Percentiles rank a stretch among this genome's conserved stretches.
Conservation (phyloP, 1,140 invertebrate genomes). For the Diorhabda carinulata region DNA sequence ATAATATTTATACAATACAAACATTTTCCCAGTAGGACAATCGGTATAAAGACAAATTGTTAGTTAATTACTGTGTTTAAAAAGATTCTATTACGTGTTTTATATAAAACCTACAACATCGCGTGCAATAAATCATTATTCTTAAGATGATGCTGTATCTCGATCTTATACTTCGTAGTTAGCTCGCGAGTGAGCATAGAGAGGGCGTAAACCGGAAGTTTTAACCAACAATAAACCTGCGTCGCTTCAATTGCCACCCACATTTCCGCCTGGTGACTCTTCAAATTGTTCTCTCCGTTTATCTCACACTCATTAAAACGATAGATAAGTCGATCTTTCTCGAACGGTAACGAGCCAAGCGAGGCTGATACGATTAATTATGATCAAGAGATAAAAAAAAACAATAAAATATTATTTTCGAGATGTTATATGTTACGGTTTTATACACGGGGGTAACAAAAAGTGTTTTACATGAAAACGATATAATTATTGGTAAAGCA, state of each 20-base stretch:
- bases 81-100: no score
- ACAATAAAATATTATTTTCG: no score
- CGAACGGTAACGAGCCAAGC: neutral
- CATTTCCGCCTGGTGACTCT: conserved; percentile 24
- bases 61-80: no score
- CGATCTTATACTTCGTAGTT: neutral
- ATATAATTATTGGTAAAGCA: no score
- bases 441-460: no score
- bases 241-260: conserved; percentile 35
- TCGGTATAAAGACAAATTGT: no score
- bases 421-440: no score
- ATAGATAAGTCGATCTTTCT: neutral
- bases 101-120: neutral
- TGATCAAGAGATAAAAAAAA: neutral
- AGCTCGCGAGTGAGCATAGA: neutral
- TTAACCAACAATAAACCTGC: conserved; percentile 38
- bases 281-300: neutral
- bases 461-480: no score
- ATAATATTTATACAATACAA: no score
- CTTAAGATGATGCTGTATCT: neutral
- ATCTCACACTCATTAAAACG: neutral
- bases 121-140: neutral
- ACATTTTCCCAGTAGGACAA: no score
- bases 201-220: conserved; percentile 35
- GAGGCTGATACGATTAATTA: neutral